Evolutionary conservation across 2,113 vertebrate species (phyloP).

Genomic region (Anarhynchus alexandrinus): DNA sequence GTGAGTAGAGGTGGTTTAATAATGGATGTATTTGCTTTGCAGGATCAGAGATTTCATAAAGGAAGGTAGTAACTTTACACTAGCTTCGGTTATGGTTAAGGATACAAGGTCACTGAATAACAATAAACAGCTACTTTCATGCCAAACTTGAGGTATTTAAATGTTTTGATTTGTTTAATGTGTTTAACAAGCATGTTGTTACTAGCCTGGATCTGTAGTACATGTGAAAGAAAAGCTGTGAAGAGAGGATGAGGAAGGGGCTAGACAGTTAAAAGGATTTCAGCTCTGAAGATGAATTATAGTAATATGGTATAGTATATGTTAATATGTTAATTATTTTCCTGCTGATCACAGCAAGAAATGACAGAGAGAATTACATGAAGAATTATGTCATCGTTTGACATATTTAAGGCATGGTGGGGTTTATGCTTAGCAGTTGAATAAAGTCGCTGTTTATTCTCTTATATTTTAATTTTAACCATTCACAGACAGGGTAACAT

Average conservation of each 20-base stretch:
- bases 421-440: neutral
- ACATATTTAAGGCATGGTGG: neutral
- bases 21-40: neutral
- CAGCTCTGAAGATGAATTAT: neutral
- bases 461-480: neutral
- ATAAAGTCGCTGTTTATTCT: neutral
- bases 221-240: neutral
- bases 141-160: neutral
- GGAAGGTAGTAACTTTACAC: neutral
- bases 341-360: neutral
- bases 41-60: neutral
- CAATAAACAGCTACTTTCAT: neutral
- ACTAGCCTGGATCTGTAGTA: neutral
- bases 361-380: neutral
- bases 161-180: neutral
- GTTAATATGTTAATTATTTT: neutral
- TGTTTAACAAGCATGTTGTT: neutral
- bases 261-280: neutral
- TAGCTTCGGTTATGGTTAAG: neutral
- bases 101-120: neutral
- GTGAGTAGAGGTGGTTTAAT: slow-evolving; percentile 26
- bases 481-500: neutral
- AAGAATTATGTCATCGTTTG: neutral
- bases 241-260: neutral
- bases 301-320: neutral